A percentile compares a stretch with the other conserved stretches of the same genome.
phyloP scores from a whole-genome alignment of 2,113 vertebrate genomes.

The Paradoxurus hermaphroditus region DNA sequence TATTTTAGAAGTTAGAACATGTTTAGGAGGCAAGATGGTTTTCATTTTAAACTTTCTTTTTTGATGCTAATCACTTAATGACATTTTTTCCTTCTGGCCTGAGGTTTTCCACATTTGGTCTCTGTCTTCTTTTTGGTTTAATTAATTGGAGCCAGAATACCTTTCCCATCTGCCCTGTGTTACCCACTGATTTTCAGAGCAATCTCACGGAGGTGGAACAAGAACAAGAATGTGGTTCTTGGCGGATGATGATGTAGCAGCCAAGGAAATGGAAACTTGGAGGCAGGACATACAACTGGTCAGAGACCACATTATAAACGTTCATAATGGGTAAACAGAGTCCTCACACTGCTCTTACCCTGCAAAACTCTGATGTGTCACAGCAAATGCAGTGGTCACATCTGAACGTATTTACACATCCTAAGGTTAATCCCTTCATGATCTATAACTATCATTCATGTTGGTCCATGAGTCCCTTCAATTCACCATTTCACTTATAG shows the following conservation, averaged over 20 bases:
- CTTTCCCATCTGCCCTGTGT: not conserved
- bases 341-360: not conserved
- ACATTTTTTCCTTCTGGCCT: constrained; percentile 21
- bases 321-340: not conserved
- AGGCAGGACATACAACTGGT: not conserved
- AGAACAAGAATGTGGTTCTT: not conserved
- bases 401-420: not conserved
- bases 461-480: not conserved
- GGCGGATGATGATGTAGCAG: not conserved
- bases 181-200: constrained; percentile 44
- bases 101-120: constrained; percentile 39
- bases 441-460: not conserved
- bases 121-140: constrained; percentile 32
- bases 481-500: not conserved
- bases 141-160: constrained; percentile 1
- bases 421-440: not conserved
- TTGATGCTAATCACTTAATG: constrained; percentile 15
- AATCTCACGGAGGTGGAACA: not conserved
- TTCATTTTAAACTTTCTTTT: constrained; percentile 40
- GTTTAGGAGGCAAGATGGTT: not conserved
- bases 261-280: not conserved
- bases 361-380: not conserved
- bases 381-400: not conserved
- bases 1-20: not conserved
- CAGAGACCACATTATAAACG: not conserved